Evolutionary conservation across 2,888 invertebrate genomes (phyloP).

Genomic region (Ernsta delagoae): DNA sequence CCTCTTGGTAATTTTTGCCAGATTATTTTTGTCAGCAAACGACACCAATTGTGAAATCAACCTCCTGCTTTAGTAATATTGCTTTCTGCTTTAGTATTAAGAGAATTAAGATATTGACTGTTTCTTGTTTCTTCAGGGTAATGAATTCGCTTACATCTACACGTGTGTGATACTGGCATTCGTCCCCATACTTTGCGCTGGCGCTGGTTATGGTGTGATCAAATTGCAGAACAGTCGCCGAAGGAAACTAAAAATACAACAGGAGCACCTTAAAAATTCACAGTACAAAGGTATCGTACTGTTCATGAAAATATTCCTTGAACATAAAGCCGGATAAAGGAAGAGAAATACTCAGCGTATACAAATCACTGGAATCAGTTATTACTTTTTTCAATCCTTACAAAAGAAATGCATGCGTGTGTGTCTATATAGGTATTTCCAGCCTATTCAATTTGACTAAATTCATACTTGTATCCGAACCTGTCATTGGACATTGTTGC

Average conservation of each 20-base stretch:
- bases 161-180: conserved; percentile 96
- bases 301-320: neutral
- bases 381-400: too few species aligned
- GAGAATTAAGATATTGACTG: too few species aligned
- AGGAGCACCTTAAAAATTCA: conserved; percentile 87
- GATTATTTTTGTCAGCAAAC: too few species aligned
- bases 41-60: neutral
- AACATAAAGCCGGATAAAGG: neutral
- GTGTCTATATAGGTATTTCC: too few species aligned
- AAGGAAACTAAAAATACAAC: conserved; percentile 91
- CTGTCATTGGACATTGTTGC: too few species aligned
- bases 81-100: too few species aligned
- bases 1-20: too few species aligned
- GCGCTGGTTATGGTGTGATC: conserved; percentile 96
- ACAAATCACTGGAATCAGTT: too few species aligned
- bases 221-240: conserved; percentile 95
- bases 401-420: too few species aligned
- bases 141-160: conserved; percentile 98
- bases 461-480: too few species aligned
- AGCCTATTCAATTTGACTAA: too few species aligned
- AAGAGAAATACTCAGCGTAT: neutral
- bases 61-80: neutral
- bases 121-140: conserved; percentile 86
- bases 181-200: conserved; percentile 96
- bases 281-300: conserved; percentile 74